Evolutionary conservation across 2,113 vertebrate genomes (phyloP).

Genomic region (Laterallus jamaicensis): DNA sequence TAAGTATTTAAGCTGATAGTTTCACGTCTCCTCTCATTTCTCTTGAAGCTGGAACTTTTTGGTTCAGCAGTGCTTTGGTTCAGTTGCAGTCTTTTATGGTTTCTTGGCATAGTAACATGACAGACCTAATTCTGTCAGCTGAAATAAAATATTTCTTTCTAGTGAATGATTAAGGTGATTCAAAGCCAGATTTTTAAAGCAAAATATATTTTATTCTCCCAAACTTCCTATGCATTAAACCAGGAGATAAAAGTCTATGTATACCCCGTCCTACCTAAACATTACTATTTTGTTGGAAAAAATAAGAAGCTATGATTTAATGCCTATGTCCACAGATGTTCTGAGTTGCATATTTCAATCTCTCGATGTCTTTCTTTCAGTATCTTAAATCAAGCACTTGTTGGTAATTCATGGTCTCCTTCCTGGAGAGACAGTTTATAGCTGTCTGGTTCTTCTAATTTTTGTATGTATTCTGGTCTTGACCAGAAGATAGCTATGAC

Average conservation of each 20-base stretch:
- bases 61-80: not conserved
- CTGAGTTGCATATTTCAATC: not conserved
- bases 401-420: not conserved
- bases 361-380: not conserved
- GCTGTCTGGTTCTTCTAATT: not conserved
- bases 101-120: not conserved
- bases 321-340: not conserved
- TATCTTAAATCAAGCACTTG: not conserved
- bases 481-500: not conserved
- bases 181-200: not conserved
- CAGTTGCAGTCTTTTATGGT: not conserved
- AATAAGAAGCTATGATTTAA: not conserved
- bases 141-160: conserved; percentile 29
- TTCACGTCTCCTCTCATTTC: not conserved
- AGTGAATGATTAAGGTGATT: conserved; percentile 7
- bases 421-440: not conserved
- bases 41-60: not conserved
- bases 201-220: not conserved
- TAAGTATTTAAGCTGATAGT: not conserved
- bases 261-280: not conserved
- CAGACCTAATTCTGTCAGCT: conserved; percentile 36
- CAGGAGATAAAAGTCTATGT: not conserved
- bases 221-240: not conserved
- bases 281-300: not conserved
- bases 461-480: not conserved